Conservation (phyloP, 2,797 vertebrate species). For the Kryptopterus vitreolus region DNA sequence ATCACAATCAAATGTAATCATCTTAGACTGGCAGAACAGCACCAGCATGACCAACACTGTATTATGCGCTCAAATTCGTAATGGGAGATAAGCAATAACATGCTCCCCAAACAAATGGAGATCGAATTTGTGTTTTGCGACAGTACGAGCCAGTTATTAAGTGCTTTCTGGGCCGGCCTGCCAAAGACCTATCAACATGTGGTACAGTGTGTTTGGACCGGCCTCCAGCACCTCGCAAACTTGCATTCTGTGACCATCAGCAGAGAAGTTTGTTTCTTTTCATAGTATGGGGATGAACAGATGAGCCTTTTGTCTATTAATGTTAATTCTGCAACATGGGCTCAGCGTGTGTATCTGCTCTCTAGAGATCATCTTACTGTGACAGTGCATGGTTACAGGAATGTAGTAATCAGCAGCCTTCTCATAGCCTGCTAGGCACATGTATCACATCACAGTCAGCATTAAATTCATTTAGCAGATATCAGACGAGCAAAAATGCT, state of each 20-base stretch:
- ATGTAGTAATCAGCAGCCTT: neutral
- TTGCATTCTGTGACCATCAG: neutral
- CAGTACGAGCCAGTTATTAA: neutral
- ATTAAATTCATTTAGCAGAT: neutral
- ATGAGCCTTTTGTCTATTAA: neutral
- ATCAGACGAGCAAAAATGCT: neutral
- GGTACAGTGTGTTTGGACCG: neutral
- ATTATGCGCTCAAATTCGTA: neutral
- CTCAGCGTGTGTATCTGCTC: neutral
- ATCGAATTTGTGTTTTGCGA: neutral
- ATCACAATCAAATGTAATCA: neutral
- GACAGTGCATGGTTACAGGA: neutral
- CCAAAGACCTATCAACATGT: neutral
- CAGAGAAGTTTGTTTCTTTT: neutral
- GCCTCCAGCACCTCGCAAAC: neutral
- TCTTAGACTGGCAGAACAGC: neutral
- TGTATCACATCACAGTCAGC: neutral
- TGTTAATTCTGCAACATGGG: neutral
- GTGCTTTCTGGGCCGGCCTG: neutral
- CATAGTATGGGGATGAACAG: neutral
- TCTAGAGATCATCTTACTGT: neutral
- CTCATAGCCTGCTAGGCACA: neutral
- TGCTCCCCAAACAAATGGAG: neutral
- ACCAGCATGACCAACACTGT: neutral
- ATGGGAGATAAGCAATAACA: neutral